phyloP scores from a whole-genome alignment of 2,797 vertebrate species.

The Gila robusta region DNA sequence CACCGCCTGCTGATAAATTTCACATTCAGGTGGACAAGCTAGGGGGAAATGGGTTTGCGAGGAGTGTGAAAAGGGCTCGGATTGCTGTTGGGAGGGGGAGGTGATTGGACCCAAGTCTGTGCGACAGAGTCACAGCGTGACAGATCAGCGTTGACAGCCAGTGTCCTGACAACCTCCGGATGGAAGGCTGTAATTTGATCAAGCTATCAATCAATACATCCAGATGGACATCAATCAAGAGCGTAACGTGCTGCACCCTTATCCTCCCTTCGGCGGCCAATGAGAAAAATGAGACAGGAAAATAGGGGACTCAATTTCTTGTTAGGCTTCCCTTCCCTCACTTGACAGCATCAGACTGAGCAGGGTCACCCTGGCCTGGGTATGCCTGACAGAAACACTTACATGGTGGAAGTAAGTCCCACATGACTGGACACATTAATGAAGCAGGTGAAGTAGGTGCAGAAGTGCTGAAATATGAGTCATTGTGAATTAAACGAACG shows the following conservation, averaged over 20 bases:
- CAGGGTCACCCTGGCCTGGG: slow-evolving; percentile 43
- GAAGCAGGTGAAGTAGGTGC: slow-evolving; percentile 6
- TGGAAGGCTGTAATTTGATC: slow-evolving; percentile 63
- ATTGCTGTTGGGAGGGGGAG: slow-evolving; percentile 20
- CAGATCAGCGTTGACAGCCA: slow-evolving; percentile 34
- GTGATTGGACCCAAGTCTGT: slow-evolving; percentile 3
- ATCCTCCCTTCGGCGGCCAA: background rate
- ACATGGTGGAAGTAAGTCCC: slow-evolving; percentile 3
- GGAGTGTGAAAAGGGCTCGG: slow-evolving; percentile 33
- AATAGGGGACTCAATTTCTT: slow-evolving; percentile 40
- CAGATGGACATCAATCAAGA: slow-evolving; percentile 69
- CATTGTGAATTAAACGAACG: slow-evolving; percentile 8
- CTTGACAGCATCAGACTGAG: slow-evolving; percentile 17
- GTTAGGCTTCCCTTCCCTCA: slow-evolving; percentile 10
- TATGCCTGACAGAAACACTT: slow-evolving; percentile 43
- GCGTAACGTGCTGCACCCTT: slow-evolving; percentile 19
- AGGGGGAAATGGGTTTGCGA: slow-evolving; percentile 41
- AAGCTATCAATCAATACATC: slow-evolving; percentile 62
- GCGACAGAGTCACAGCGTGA: slow-evolving; percentile 34
- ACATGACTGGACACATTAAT: slow-evolving; percentile 33
- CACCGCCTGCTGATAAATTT: slow-evolving; percentile 29
- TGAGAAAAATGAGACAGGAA: slow-evolving; percentile 24
- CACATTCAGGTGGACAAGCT: slow-evolving; percentile 34
- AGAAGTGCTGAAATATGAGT: background rate
- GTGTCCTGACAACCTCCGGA: slow-evolving; percentile 57